These are phyloP conservation scores for Spheniscus mendiculus DNA, from an alignment of 2,113 vertebrate species.

Conservation along the genomic window DNA sequence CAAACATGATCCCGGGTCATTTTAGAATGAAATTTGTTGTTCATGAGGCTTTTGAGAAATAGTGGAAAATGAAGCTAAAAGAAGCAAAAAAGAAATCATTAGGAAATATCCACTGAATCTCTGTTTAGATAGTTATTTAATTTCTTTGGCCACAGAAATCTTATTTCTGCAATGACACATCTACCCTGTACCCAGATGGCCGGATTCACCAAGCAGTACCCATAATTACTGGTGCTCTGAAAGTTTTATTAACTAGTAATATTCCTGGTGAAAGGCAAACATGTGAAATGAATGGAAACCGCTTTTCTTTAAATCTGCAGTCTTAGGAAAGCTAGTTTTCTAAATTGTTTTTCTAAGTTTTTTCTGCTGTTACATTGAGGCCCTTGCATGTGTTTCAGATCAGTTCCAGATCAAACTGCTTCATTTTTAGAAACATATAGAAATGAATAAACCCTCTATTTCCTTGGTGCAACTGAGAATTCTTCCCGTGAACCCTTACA, in stretches of 20 bases:
- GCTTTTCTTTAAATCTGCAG: background rate
- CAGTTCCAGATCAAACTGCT: background rate
- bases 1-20: conserved; percentile 52
- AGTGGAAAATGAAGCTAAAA: background rate
- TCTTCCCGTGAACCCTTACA: background rate
- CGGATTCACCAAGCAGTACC: background rate
- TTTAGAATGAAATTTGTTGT: conserved; percentile 76
- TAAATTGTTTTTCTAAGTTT: background rate
- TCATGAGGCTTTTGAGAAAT: conserved; percentile 72
- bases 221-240: background rate
- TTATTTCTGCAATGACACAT: background rate
- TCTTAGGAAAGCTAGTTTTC: background rate
- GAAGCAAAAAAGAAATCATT: background rate
- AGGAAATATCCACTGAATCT: background rate
- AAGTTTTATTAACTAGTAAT: conserved; percentile 15
- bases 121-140: background rate
- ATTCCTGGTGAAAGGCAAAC: background rate
- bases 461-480: background rate
- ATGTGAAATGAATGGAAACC: background rate
- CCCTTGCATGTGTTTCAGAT: background rate
- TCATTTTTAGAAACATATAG: background rate
- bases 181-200: background rate
- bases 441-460: background rate
- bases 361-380: background rate
- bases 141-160: background rate